phyloP scores from a whole-genome alignment of 2,113 vertebrate species.

The Zapus hudsonius region DNA sequence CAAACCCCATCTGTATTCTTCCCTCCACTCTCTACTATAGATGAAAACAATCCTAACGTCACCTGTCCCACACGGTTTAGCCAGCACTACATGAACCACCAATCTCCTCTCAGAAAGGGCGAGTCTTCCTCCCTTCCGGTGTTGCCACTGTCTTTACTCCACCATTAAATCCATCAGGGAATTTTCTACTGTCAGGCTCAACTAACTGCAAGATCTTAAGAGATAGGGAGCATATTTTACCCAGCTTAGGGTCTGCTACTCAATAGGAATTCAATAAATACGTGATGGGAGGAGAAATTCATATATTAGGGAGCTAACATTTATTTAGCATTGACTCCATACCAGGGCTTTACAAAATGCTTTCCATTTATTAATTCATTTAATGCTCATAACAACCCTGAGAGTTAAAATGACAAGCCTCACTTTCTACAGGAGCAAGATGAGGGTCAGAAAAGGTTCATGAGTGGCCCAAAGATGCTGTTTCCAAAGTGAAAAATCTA shows the following conservation, averaged over 20 bases:
- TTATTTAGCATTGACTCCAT: constrained; percentile 1
- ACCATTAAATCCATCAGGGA: constrained; percentile 13
- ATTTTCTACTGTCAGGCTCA: constrained; percentile 41
- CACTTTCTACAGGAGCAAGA: background rate
- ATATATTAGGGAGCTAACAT: constrained; percentile 51
- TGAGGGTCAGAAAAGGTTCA: background rate
- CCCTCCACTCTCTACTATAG: background rate
- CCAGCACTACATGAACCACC: background rate
- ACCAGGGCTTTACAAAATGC: background rate
- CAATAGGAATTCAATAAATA: constrained; percentile 28
- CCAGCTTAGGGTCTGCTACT: constrained; percentile 29
- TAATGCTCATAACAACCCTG: background rate
- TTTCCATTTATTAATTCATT: constrained; percentile 12
- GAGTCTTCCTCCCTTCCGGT: background rate
- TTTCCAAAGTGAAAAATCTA: background rate
- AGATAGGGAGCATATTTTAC: constrained; percentile 36
- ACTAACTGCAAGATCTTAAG: constrained; percentile 37
- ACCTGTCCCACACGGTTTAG: background rate
- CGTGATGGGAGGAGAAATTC: constrained; percentile 25
- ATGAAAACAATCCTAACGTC: background rate
- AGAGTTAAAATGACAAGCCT: background rate
- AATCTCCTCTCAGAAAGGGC: background rate
- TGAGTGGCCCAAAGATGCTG: background rate
- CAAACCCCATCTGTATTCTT: background rate
- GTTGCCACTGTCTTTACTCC: background rate